Evolutionary conservation across 2,113 vertebrate genomes (phyloP).

Genomic region (Daphoenositta chrysoptera): DNA sequence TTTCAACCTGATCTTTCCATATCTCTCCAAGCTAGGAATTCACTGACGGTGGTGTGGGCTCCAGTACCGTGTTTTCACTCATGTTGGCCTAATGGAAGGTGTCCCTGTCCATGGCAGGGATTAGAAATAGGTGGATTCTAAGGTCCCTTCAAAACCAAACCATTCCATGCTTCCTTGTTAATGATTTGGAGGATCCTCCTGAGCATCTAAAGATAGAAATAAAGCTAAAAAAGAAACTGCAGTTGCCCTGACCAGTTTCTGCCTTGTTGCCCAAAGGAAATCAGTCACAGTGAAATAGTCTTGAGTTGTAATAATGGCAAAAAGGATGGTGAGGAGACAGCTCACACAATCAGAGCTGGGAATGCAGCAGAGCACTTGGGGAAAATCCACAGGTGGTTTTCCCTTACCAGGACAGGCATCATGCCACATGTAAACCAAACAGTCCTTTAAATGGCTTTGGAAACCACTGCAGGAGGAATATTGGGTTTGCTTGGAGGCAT

Average conservation of each 20-base stretch:
- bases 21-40: not conserved
- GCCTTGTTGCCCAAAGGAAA: not conserved
- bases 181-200: not conserved
- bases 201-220: not conserved
- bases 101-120: not conserved
- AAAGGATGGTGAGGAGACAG: not conserved
- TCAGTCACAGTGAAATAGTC: not conserved
- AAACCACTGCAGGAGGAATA: not conserved
- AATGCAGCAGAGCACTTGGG: not conserved
- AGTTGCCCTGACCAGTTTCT: not conserved
- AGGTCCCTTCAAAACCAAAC: not conserved
- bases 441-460: not conserved
- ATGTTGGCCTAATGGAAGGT: not conserved
- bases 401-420: not conserved
- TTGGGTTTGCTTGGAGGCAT: not conserved
- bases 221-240: not conserved
- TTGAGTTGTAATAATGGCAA: not conserved
- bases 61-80: not conserved
- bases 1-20: not conserved
- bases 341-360: not conserved
- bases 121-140: not conserved
- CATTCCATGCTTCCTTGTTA: not conserved
- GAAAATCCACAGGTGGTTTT: not conserved
- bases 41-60: not conserved
- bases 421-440: rapidly evolving